These are phyloP conservation scores for Cenopis cana DNA, from an alignment of 2,888 invertebrate genomes.

Conservation along the genomic window DNA sequence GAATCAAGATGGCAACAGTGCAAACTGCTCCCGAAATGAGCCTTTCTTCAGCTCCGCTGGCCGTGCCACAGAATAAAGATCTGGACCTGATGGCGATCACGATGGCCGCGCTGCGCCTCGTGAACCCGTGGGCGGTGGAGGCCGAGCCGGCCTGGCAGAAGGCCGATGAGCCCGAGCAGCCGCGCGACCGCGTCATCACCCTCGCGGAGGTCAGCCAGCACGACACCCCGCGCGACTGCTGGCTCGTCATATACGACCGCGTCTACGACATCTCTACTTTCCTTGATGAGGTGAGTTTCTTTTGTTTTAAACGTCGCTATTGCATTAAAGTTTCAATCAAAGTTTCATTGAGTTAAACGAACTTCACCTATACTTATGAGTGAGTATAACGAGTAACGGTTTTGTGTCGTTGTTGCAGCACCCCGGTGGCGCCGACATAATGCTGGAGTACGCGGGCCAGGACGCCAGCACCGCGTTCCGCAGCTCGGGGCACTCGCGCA, in stretches of 20 bases:
- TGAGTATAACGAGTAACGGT: constrained; percentile 19
- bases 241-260: constrained; percentile 94
- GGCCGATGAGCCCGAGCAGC: constrained; percentile 62
- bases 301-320: no score
- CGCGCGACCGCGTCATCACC: constrained; percentile 82
- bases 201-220: constrained; percentile 91
- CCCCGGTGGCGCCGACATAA: constrained; percentile 93
- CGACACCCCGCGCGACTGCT: constrained; percentile 90
- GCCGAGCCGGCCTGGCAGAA: constrained; percentile 60
- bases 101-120: constrained; percentile 79
- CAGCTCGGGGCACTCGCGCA: constrained; percentile 90
- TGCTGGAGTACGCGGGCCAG: constrained; percentile 93
- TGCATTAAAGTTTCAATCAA: neutral
- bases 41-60: constrained; percentile 62
- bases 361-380: no score
- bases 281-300: constrained; percentile 85
- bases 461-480: constrained; percentile 94
- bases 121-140: constrained; percentile 74
- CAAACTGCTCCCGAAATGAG: constrained; percentile 70
- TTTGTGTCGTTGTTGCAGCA: constrained; percentile 84
- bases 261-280: constrained; percentile 93
- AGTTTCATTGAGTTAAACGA: neutral
- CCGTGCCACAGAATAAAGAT: constrained; percentile 68
- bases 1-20: constrained; percentile 70
- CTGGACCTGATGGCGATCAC: constrained; percentile 76